Conservation (phyloP, 2,113 vertebrate species). For the Xyrauchen texanus region DNA sequence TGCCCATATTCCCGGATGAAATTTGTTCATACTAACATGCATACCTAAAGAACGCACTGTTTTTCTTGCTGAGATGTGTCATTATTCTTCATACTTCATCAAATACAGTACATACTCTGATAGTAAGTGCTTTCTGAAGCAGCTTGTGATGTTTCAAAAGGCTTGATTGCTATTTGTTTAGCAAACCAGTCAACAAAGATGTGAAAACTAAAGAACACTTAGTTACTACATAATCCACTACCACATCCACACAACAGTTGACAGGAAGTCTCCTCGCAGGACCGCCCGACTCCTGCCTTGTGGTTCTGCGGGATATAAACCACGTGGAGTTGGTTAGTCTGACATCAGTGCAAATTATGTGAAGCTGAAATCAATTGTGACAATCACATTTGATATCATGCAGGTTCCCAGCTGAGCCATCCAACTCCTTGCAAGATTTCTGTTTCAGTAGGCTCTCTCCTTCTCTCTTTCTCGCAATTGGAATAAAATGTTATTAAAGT, state of each 20-base stretch:
- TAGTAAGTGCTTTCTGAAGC: no score
- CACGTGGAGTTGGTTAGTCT: conserved; percentile 22
- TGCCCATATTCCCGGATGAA: no score
- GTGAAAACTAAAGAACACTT: no score
- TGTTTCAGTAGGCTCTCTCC: conserved; percentile 6
- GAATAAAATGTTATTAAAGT: conserved; percentile 16
- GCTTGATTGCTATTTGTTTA: no score
- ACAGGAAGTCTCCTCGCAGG: conserved; percentile 1
- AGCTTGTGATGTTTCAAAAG: no score
- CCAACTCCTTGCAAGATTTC: conserved; percentile 1
- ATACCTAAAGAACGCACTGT: no score
- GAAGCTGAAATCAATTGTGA: conserved; percentile 22
- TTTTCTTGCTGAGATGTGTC: no score
- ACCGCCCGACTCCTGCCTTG: conserved; percentile 20
- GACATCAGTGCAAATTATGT: conserved; percentile 25
- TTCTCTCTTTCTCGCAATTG: neutral
- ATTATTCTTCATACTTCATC: no score
- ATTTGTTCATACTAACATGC: no score
- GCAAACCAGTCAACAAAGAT: no score
- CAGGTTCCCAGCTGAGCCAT: neutral
- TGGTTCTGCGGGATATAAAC: conserved; percentile 22
- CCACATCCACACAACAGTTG: conserved; percentile 8
- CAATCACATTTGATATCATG: conserved; percentile 28
- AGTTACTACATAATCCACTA: no score
- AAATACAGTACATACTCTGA: no score